phyloP scores from a whole-genome alignment of 23 tunicate species.

The Ciona savignyi region DNA sequence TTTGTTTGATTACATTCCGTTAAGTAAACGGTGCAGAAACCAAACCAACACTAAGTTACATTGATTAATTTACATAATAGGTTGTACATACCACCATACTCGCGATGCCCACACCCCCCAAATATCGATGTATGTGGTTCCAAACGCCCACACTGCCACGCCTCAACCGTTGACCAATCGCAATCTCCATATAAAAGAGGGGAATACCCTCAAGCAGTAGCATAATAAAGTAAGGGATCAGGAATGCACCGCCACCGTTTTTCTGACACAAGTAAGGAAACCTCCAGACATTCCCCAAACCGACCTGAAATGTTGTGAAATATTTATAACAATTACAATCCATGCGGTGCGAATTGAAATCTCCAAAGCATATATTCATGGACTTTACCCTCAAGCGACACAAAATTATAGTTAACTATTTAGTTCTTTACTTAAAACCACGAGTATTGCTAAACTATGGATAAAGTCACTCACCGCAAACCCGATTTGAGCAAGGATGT shows the following conservation, averaged over 20 bases:
- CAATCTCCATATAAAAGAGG: constrained; percentile 87
- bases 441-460: too few species aligned
- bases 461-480: constrained; percentile 59
- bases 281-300: constrained; percentile 89
- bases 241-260: constrained; percentile 93
- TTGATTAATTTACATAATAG: too few species aligned
- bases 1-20: too few species aligned
- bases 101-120: constrained; percentile 91
- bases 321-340: too few species aligned
- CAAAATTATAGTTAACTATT: too few species aligned
- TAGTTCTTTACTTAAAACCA: too few species aligned
- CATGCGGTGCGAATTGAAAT: too few species aligned
- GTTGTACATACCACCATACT: constrained; percentile 96
- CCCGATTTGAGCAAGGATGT: constrained; percentile 86
- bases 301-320: too few species aligned
- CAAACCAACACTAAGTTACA: too few species aligned
- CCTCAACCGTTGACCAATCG: constrained; percentile 72
- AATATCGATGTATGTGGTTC: constrained; percentile 75
- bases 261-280: constrained; percentile 96
- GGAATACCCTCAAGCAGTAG: constrained; percentile 83
- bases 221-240: constrained; percentile 86
- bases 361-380: too few species aligned
- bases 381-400: too few species aligned
- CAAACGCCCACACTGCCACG: constrained; percentile 94
- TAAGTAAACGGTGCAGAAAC: too few species aligned